Percentiles rank a stretch among this genome's conserved stretches.
Evolutionary conservation across 2,113 vertebrate genomes (phyloP).

Genomic region (Centrocercus urophasianus): DNA sequence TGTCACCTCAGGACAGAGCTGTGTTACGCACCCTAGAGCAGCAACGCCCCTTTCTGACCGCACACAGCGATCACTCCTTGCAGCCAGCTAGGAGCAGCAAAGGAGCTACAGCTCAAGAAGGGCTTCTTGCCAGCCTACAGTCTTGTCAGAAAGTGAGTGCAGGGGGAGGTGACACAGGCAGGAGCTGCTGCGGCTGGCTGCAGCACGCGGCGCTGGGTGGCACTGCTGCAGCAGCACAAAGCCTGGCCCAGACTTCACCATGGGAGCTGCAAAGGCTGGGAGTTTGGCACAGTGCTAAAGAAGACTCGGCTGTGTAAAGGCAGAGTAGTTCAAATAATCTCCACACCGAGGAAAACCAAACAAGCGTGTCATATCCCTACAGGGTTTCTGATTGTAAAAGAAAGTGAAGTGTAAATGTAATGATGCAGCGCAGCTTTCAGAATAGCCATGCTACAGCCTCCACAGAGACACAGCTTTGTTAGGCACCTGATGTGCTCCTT

Average conservation of each 20-base stretch:
- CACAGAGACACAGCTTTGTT: not conserved
- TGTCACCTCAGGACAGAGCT: not conserved
- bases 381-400: not conserved
- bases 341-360: not conserved
- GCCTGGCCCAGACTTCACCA: not conserved
- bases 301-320: not conserved
- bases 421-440: not conserved
- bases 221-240: not conserved
- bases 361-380: not conserved
- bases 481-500: not conserved
- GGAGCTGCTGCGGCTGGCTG: not conserved
- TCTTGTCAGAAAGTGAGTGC: not conserved
- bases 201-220: not conserved
- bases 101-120: not conserved
- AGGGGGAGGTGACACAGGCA: no score
- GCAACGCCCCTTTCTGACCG: not conserved
- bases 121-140: not conserved
- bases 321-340: not conserved
- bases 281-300: not conserved
- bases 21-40: not conserved
- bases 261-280: not conserved
- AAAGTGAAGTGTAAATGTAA: rapidly evolving
- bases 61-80: rapidly evolving
- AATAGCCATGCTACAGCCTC: not conserved
- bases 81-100: not conserved